Conservation (phyloP, 2,797 vertebrate species). For the Eremophila alpestris region DNA sequence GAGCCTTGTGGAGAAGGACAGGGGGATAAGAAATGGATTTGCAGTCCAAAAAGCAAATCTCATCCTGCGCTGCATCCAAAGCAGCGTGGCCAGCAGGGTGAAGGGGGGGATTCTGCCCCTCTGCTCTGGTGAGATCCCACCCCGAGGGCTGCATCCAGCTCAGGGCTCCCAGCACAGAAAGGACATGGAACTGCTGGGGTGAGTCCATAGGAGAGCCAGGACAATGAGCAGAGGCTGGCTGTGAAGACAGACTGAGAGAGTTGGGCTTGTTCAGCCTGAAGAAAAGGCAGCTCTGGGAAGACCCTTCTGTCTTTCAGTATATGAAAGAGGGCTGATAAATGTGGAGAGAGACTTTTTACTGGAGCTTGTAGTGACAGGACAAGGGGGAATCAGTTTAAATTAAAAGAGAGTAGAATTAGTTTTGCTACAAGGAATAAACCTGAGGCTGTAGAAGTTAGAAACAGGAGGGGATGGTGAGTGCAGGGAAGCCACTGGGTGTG, state of each 20-base stretch:
- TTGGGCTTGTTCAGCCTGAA: background rate
- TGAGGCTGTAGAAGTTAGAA: background rate
- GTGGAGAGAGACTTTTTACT: background rate
- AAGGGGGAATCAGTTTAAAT: background rate
- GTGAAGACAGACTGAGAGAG: background rate
- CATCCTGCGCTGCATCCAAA: background rate
- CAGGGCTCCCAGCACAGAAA: background rate
- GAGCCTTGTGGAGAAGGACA: background rate
- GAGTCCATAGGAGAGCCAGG: background rate
- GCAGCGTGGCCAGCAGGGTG: fast-evolving
- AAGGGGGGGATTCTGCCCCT: background rate
- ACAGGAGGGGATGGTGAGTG: background rate
- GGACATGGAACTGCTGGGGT: background rate
- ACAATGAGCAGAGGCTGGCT: background rate
- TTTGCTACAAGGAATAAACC: background rate
- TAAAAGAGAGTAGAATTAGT: background rate
- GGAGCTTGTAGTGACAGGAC: background rate
- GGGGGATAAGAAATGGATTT: fast-evolving
- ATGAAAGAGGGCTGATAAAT: background rate
- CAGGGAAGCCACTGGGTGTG: background rate
- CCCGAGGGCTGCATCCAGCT: background rate
- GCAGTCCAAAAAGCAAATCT: background rate
- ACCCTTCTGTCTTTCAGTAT: background rate
- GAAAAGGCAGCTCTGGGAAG: background rate
- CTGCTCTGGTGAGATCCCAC: background rate